Evolutionary conservation across 1,140 invertebrate species (phyloP), one percentile per base, ranked within the genome.

Genomic region (Cydia fagiglandana): DNA sequence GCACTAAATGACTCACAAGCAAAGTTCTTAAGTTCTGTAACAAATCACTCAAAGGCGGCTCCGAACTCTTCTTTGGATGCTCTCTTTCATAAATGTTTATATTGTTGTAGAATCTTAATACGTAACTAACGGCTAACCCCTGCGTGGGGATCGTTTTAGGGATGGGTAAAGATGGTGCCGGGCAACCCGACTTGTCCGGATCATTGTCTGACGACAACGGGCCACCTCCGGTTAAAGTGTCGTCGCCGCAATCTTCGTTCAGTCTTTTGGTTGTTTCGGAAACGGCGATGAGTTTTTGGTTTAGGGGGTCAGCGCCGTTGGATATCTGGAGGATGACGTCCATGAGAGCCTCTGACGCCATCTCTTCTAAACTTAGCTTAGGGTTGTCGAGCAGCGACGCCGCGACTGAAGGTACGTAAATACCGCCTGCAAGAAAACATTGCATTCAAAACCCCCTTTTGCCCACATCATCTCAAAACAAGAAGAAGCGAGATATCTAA

Each of bases 1-100:
- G 80, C 80, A 92, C 86, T 79, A 93, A 83, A 81, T 93, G 83
- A 80, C 91, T 88, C 74, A 93, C 90, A 15, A 93, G 80, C 77
- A 89, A 83, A 79, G 87, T 88, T 75, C 91, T 89, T 76, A 93
- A 82, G 79, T 80, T 89, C 80, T 87, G 89, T 74, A 93, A 80
- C 7, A 91, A 74, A 82, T 94, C 93, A 83, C 91, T 92, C 75
- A 94, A 80, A 6, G 94, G 94, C 30, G 94, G 94, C 76, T 94
- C 90, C 30, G 94, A 94, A 79, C 94, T 94, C 80, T 93, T 94
- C 94, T 97, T 97, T 24, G 96, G 96, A 86, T 96, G 93, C 87
- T 96, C 95, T 80, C 94, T 93, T 85, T 96, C 96, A 83, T 96
- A 96, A 1, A 95, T 80, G 56, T 94, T 94, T 9, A 96, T 94